These are phyloP conservation scores for Belgica antarctica DNA, from an alignment of 2,888 invertebrate species.

Conservation along the genomic window DNA sequence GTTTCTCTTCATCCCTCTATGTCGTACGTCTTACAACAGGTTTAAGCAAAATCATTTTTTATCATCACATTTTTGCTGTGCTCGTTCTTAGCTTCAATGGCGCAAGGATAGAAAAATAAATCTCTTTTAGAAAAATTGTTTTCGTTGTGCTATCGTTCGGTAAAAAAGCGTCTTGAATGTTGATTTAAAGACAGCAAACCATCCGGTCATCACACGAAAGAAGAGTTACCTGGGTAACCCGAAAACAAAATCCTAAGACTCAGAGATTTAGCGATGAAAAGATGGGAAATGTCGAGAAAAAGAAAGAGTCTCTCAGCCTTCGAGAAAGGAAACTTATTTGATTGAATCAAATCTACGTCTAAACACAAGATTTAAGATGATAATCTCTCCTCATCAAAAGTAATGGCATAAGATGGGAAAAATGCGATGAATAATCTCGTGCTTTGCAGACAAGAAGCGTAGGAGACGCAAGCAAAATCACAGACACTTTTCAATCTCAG, in stretches of 20 bases:
- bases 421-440: conserved; percentile 15
- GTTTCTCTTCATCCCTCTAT: not conserved
- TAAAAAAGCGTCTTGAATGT: not conserved
- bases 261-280: too few relatives aligned
- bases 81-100: not conserved
- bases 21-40: conserved; percentile 17
- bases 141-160: not conserved
- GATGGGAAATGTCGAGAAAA: too few relatives aligned
- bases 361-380: conserved; percentile 38
- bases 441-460: not conserved
- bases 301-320: not conserved
- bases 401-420: conserved; percentile 19
- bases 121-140: not conserved
- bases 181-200: not conserved
- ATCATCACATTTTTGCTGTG: not conserved
- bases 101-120: not conserved
- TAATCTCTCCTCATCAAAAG: conserved; percentile 38
- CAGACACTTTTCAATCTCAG: conserved; percentile 29
- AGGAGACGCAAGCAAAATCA: not conserved
- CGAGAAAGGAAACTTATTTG: conserved; percentile 10
- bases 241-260: too few relatives aligned
- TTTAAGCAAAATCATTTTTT: conserved; percentile 19
- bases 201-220: not conserved
- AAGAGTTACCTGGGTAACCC: conserved; percentile 17
- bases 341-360: conserved; percentile 40